Base-by-base conservation (phyloP, 2,113 vertebrate genomes). In the Clinocottus analis region DNA sequence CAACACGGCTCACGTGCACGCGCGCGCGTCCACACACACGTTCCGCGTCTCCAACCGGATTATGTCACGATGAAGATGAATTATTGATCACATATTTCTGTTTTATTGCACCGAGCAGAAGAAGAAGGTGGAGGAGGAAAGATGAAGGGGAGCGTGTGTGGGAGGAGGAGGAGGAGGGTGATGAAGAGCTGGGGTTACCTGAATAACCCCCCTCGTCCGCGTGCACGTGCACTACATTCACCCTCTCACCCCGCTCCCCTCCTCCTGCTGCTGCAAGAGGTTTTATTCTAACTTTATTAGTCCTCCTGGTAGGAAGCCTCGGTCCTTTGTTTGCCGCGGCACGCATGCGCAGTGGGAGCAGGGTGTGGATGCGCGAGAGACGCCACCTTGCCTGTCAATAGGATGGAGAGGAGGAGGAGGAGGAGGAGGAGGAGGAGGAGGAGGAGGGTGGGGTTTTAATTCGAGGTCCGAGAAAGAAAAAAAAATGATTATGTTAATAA, bases 341-440 rank as follows among this genome's bases (percentile, higher is more conserved):
- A 23, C 94, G 93, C 94, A 94, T 95, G 94, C 94, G 94, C 94
- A 93, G 33, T 94, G 62, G 21, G 25, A 23, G 82, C 58, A 90
- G 94, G 94, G 94, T 95, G 94, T 94, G 94, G 94, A 94, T 89
- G 88, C 77, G 82, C 87, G 87, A 88, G 87, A 89, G 79, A 82
- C 85, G 85, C 85, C 85, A 91, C 89, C 78, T 85, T 81, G 74
- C 78, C 63, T 89, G 41, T 88, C 70, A 91, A 86, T 78, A 77
- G 63, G 90, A 76, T 83, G 75, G 72, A 29, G 77, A 65, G 8
- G 56, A 45, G 47, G 69, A 51, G 45, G 68, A 73, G 35, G 58
- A 41, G 39, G 39, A 41, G 43, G 43, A 62, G 58, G 17, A 9
- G 19, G 72, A 58, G n/a, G 35, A 25, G 19, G 72, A 58, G n/a